Conservation (phyloP, 37 sponge, comb jelly and placozoan genomes). For the Agelas oroides region DNA sequence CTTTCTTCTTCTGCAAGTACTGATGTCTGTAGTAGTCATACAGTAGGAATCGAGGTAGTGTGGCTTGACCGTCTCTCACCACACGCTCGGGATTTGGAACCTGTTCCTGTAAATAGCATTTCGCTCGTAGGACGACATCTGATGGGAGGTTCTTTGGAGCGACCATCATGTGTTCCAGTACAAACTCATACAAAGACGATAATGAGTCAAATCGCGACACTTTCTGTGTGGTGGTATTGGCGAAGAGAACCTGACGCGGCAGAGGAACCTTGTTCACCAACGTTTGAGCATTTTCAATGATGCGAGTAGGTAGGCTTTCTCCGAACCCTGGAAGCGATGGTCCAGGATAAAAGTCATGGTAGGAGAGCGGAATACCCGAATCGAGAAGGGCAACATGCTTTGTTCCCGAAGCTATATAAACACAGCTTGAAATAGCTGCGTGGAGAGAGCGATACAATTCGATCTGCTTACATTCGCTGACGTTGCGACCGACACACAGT, state of each 20-base stretch:
- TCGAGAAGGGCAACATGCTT: background rate
- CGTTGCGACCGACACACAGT: too few relatives aligned
- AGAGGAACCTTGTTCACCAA: conserved; percentile 23
- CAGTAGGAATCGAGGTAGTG: conserved; percentile 11
- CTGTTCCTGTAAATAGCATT: conserved; percentile 31
- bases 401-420: background rate
- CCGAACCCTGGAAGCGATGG: background rate
- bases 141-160: background rate
- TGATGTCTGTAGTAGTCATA: conserved; percentile 35
- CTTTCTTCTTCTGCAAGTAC: background rate
- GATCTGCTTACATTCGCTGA: background rate
- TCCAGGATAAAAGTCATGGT: conserved; percentile 30
- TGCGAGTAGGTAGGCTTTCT: background rate
- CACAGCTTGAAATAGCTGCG: background rate
- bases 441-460: background rate
- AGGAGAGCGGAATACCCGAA: background rate
- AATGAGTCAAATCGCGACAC: background rate
- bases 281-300: conserved; percentile 29
- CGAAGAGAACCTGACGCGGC: background rate
- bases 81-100: conserved; percentile 32
- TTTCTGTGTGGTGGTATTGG: background rate
- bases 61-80: background rate
- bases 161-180: conserved; percentile 31
- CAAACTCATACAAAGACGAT: conserved; percentile 1
- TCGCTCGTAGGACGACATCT: conserved; percentile 9